phyloP scores from a whole-genome alignment of 2,888 invertebrate species.

The Eudemis profundana region DNA sequence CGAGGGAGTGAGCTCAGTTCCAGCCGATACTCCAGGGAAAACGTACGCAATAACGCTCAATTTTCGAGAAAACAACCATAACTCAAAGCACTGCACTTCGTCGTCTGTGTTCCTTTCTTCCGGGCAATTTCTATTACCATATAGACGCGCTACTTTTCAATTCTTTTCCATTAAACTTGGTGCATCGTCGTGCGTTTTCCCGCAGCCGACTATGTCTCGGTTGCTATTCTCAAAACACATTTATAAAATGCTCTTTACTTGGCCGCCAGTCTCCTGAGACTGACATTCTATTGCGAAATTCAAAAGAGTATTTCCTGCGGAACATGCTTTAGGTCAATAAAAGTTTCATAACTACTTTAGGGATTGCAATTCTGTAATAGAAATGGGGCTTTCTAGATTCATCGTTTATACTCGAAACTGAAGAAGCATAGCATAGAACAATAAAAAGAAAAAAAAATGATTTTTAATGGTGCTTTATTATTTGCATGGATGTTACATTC shows the following conservation, averaged over 20 bases:
- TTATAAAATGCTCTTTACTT: constrained; percentile 83
- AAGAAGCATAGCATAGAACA: no score
- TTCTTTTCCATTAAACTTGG: constrained; percentile 85
- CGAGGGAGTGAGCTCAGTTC: constrained; percentile 51
- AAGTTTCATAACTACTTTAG: constrained; percentile 66
- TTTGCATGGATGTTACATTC: no score
- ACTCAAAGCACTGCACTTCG: constrained; percentile 81
- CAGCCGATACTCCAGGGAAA: constrained; percentile 63
- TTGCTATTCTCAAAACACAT: constrained; percentile 80
- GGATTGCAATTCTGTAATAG: constrained; percentile 55
- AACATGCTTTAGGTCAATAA: constrained; percentile 72
- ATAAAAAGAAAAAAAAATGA: no score
- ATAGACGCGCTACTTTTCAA: constrained; percentile 85
- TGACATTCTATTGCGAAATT: constrained; percentile 81
- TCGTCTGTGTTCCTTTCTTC: constrained; percentile 83
- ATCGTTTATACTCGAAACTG: no score
- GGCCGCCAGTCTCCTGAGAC: constrained; percentile 77
- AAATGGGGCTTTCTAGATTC: constrained; percentile 47
- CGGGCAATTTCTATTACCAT: constrained; percentile 85
- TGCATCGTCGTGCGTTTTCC: constrained; percentile 80
- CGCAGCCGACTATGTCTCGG: constrained; percentile 65
- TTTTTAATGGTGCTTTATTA: no score
- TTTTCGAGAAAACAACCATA: constrained; percentile 83
- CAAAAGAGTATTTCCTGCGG: constrained; percentile 74
- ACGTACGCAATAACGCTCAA: constrained; percentile 81